Base-by-base conservation (phyloP, 2,888 invertebrate species). In the Tanytarsus gracilentus region DNA sequence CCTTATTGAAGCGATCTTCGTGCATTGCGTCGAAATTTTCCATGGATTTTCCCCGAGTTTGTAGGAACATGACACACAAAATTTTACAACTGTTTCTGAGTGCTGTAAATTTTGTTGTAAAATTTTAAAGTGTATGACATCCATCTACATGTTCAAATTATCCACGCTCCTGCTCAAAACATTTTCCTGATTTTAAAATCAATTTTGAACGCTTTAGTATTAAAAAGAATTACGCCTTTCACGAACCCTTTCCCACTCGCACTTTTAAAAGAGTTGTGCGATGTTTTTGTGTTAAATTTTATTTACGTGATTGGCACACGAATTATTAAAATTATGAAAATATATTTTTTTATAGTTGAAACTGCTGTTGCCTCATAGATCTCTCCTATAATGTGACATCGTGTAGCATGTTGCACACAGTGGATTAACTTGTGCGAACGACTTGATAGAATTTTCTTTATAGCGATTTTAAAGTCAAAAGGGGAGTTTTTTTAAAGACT, bases 101-200 rank as follows among this genome's bases (percentile, higher is more conserved):
- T 44, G 44, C 23, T 44, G 1, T 3, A 23, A 18, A 18, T 44
- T 5, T 36, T 14, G n/a, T n/a, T 36, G n/a, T 44, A 18, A 11
- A 18, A 44, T 23, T 44, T 44, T 44, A 44, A 44, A 44, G 23
- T 18, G 23, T 44, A 23, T 44, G 18, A n/a, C 8, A 44, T 55
- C 30, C 29, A 25, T 40, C 26, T 58, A 48, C 48, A 39, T 58
- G 58, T 58, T 58, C 30, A 44, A 44, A 48, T 58, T 58, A 18
- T 58, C 23, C 26, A 58, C 40, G 58, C 58, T 44, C 48, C 58
- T 58, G 58, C 58, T 30, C 25, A 48, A 58, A 58, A 58, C 58
- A 58, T 48, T 48, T 53, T 58, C n/a, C n/a, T n/a, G n/a, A n/a
- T n/a, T n/a, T n/a, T n/a, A n/a, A 26, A 58, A 58, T 58, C 58